phyloP scores from a whole-genome alignment of 2,888 invertebrate genomes.

The Bruchidius siliquastri region DNA sequence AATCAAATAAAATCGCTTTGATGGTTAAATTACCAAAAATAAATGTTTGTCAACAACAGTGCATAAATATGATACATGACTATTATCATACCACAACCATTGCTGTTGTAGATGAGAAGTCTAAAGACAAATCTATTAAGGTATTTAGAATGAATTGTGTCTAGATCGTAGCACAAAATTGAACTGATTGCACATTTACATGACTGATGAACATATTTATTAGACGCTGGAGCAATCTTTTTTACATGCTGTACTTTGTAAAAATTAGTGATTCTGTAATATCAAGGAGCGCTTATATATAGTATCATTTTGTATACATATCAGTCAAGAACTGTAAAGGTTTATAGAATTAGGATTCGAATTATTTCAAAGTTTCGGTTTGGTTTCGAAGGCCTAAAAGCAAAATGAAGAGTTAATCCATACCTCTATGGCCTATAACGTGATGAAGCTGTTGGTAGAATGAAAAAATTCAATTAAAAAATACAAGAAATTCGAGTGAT shows the following conservation, averaged over 20 bases:
- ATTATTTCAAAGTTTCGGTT: neutral
- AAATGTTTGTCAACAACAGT: no score
- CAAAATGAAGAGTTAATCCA: neutral
- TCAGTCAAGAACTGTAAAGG: neutral
- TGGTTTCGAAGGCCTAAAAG: neutral
- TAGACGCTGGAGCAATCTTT: neutral
- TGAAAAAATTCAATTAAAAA: no score
- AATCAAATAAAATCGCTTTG: neutral
- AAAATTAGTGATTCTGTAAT: neutral
- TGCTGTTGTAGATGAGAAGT: no score
- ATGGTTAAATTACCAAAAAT: no score
- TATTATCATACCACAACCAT: no score
- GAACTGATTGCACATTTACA: neutral
- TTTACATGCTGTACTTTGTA: neutral
- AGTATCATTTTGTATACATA: neutral
- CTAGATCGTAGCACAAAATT: neutral
- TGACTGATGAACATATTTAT: neutral
- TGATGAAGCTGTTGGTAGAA: neutral
- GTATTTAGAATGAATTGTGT: neutral
- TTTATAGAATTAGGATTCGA: neutral
- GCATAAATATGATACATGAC: no score
- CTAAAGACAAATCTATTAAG: neutral
- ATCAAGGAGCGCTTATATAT: neutral
- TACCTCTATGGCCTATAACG: neutral
- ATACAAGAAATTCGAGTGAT: no score